Evolutionary conservation across 2,888 invertebrate species (phyloP).

Genomic region (Pimpla rufipes): DNA sequence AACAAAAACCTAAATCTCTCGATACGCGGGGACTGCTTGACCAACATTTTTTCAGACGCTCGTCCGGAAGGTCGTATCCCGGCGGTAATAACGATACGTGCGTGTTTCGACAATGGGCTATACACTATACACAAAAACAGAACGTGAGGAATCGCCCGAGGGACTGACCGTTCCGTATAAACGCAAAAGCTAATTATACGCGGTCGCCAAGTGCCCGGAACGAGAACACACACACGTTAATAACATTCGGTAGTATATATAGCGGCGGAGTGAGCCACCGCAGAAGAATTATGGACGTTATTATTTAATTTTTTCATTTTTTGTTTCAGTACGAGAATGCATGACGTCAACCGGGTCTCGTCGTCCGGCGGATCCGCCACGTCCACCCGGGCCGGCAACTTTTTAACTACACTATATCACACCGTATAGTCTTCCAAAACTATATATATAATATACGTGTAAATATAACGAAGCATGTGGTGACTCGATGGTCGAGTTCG

Average conservation of each 20-base stretch:
- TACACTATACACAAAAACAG: conserved; percentile 8
- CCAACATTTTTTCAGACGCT: conserved; percentile 23
- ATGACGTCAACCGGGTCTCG: conserved; percentile 56
- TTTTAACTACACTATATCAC: conserved; percentile 2
- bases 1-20: neutral
- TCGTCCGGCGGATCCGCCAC: conserved; percentile 12
- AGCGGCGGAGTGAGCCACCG: conserved; percentile 8
- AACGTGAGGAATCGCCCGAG: conserved; percentile 43
- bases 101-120: conserved; percentile 32
- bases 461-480: conserved; percentile 37
- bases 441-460: conserved; percentile 6
- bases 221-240: conserved; percentile 47
- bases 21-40: conserved; percentile 17
- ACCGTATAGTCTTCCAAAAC: neutral
- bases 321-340: conserved; percentile 22
- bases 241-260: conserved; percentile 36
- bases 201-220: conserved; percentile 38
- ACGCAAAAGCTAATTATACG: conserved; percentile 56
- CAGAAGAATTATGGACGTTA: conserved; percentile 54
- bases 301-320: conserved; percentile 20
- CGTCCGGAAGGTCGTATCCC: conserved; percentile 30
- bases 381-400: conserved; percentile 4
- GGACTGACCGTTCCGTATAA: conserved; percentile 16
- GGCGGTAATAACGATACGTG: conserved; percentile 35
- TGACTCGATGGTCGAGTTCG: conserved; percentile 47